Percentiles rank a stretch among this genome's conserved stretches.
These are phyloP conservation scores for Mastomys coucha DNA, from an alignment of 2,113 vertebrate species.

Conservation along the genomic window DNA sequence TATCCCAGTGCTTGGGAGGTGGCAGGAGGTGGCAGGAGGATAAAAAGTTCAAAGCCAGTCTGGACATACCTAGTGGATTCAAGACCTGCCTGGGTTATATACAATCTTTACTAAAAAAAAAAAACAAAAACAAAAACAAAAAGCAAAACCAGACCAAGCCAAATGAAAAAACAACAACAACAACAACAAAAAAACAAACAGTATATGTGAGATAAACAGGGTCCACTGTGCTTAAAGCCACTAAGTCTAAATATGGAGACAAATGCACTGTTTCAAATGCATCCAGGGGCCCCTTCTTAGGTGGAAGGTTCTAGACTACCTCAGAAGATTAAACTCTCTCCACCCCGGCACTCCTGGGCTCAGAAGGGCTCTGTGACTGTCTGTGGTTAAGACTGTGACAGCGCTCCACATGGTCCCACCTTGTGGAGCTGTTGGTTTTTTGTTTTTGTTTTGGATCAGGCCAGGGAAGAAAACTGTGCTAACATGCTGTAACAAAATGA, in stretches of 20 bases:
- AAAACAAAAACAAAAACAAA: too few relatives aligned
- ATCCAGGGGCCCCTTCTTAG: neutral
- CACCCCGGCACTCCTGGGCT: neutral
- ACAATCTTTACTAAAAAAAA: neutral
- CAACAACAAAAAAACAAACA: too few relatives aligned
- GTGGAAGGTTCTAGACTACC: conserved; percentile 10
- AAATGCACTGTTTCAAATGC: conserved; percentile 7
- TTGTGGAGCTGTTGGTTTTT: neutral
- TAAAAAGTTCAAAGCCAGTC: neutral
- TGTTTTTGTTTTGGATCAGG: neutral
- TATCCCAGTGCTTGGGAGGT: neutral
- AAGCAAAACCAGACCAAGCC: neutral
- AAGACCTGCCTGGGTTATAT: neutral
- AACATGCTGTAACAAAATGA: conserved; percentile 44
- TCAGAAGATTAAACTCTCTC: conserved; percentile 1
- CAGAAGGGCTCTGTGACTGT: neutral
- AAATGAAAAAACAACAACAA: conserved; percentile 52
- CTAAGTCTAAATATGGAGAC: conserved; percentile 38
- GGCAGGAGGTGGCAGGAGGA: neutral
- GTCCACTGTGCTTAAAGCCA: conserved; percentile 37
- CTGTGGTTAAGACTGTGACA: neutral
- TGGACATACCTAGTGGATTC: neutral
- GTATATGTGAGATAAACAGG: neutral
- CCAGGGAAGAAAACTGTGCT: conserved; percentile 11
- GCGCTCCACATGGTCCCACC: neutral